Percentiles rank a stretch among this genome's conserved stretches.
These are phyloP conservation scores for Drosophila tani DNA, from an alignment of 1,140 invertebrate genomes.

Conservation along the genomic window DNA sequence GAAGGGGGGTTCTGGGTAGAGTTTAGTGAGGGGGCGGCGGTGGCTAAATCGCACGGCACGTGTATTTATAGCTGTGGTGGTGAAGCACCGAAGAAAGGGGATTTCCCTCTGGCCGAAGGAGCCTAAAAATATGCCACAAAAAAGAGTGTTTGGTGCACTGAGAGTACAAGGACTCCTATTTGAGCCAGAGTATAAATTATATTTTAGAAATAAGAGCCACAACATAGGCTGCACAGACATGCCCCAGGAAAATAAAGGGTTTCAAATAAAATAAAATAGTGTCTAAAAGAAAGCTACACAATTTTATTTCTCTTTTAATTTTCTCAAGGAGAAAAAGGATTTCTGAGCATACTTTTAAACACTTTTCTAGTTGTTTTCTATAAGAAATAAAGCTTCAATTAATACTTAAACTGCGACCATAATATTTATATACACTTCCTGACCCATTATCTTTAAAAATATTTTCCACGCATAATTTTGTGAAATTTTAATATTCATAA, in stretches of 20 bases:
- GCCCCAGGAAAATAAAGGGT: not conserved
- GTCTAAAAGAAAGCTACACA: not conserved
- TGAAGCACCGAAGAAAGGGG: not conserved
- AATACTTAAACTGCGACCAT: too few relatives aligned
- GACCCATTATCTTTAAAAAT: not conserved
- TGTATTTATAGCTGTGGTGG: constrained; percentile 57
- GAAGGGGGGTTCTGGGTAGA: not conserved
- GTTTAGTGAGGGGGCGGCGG: not conserved
- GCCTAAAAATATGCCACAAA: constrained; percentile 57
- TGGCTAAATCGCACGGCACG: constrained; percentile 20
- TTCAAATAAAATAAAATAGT: not conserved
- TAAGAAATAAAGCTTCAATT: too few relatives aligned
- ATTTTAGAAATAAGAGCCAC: not conserved
- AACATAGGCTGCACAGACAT: too few relatives aligned
- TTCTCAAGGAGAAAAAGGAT: not conserved
- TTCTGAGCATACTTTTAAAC: not conserved
- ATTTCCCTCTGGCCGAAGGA: not conserved
- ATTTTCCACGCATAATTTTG: not conserved
- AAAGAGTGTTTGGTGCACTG: constrained; percentile 8
- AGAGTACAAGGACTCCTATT: not conserved
- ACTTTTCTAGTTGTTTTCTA: too few relatives aligned
- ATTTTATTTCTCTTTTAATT: not conserved
- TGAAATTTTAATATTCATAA: rapidly evolving
- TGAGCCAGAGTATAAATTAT: not conserved
- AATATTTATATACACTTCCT: too few relatives aligned